These are phyloP conservation scores for Erpetoichthys calabaricus DNA, from an alignment of 2,797 vertebrate genomes.

Conservation along the genomic window DNA sequence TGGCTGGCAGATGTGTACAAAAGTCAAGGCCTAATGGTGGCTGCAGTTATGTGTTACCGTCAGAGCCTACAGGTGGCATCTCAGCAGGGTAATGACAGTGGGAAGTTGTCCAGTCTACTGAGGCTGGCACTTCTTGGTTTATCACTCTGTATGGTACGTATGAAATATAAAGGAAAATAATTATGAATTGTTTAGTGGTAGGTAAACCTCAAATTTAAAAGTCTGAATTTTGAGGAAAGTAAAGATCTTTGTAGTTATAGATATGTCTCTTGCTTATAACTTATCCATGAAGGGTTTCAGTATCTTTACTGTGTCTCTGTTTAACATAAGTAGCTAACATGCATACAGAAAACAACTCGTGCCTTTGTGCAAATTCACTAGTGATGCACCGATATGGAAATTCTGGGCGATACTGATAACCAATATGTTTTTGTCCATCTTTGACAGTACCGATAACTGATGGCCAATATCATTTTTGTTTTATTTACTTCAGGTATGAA, in stretches of 20 bases:
- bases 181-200: too few species aligned
- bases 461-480: too few species aligned
- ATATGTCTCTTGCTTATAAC: background rate
- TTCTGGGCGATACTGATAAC: too few species aligned
- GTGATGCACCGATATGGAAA: too few species aligned
- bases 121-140: constrained; percentile 71
- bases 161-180: background rate
- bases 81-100: constrained; percentile 64
- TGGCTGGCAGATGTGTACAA: constrained; percentile 83
- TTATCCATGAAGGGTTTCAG: too few species aligned
- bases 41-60: constrained; percentile 80
- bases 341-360: too few species aligned
- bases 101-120: constrained; percentile 73
- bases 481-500: too few species aligned
- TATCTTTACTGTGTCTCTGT: too few species aligned
- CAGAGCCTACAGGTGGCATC: constrained; percentile 83
- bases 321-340: too few species aligned
- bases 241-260: background rate
- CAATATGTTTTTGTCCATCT: too few species aligned
- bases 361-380: too few species aligned
- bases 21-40: constrained; percentile 73
- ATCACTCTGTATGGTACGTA: constrained; percentile 68
- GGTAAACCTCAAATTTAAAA: background rate
- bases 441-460: too few species aligned
- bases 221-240: background rate